phyloP scores from a whole-genome alignment of 2,888 invertebrate genomes.

The Euproctis similis region DNA sequence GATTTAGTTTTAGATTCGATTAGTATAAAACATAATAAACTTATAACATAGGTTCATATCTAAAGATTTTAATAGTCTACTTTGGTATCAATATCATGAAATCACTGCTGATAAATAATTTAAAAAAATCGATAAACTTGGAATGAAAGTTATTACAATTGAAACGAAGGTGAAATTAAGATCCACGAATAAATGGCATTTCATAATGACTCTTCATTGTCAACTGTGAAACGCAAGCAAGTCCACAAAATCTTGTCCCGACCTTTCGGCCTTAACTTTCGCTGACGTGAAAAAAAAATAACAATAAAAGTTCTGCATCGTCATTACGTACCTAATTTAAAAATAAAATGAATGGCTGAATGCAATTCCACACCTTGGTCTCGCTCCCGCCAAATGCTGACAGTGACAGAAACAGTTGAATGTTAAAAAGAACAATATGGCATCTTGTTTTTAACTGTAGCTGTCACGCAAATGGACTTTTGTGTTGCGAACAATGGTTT shows the following conservation, averaged over 20 bases:
- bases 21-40: too few relatives aligned
- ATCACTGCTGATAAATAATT: too few relatives aligned
- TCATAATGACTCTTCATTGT: slow-evolving; percentile 17
- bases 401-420: slow-evolving; percentile 19
- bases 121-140: slow-evolving; percentile 1
- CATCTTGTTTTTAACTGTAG: slow-evolving; percentile 4
- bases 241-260: slow-evolving; percentile 27
- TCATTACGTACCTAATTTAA: slow-evolving; percentile 48
- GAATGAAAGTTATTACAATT: slow-evolving; percentile 5
- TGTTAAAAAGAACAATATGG: slow-evolving; percentile 12
- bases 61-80: too few relatives aligned
- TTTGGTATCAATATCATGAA: too few relatives aligned
- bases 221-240: slow-evolving; percentile 19
- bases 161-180: slow-evolving; percentile 12
- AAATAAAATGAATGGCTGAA: slow-evolving; percentile 16
- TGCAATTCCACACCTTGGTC: slow-evolving; percentile 37
- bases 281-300: slow-evolving; percentile 33
- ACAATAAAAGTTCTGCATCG: slow-evolving; percentile 42
- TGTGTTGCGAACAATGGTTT: slow-evolving; percentile 9
- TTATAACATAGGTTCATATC: too few relatives aligned
- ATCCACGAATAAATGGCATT: slow-evolving; percentile 7
- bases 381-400: slow-evolving; percentile 24
- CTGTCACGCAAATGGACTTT: slow-evolving; percentile 3
- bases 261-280: slow-evolving; percentile 60
- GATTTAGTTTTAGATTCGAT: too few relatives aligned